phyloP scores from a whole-genome alignment of 2,888 invertebrate species.

The Stratiomys singularior region DNA sequence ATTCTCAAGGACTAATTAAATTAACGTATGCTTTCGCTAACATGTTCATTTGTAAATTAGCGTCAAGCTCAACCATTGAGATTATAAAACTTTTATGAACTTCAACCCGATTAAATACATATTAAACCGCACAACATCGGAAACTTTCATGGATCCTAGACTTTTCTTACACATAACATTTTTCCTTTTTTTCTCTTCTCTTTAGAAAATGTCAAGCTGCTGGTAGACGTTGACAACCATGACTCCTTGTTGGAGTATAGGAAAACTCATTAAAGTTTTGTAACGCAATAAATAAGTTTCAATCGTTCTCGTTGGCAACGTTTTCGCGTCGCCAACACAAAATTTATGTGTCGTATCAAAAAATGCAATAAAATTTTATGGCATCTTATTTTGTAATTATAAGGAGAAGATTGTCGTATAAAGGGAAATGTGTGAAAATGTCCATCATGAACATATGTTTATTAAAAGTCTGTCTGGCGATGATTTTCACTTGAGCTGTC shows the following conservation, averaged over 20 bases:
- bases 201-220: no score
- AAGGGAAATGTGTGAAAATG: background rate
- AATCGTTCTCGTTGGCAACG: constrained; percentile 14
- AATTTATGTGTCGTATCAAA: constrained; percentile 14
- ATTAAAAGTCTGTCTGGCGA: no score
- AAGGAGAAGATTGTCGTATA: background rate
- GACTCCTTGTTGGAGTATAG: background rate
- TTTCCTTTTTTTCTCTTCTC: no score
- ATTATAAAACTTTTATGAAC: background rate
- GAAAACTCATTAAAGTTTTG: constrained; percentile 11
- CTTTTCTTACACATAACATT: no score
- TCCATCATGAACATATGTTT: no score
- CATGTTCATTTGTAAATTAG: background rate
- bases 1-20: no score
- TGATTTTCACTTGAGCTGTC: no score
- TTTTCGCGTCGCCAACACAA: background rate
- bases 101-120: background rate
- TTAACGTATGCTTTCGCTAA: no score
- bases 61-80: background rate
- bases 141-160: no score
- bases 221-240: no score
- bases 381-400: constrained; percentile 4
- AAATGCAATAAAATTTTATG: constrained; percentile 14
- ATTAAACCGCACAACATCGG: no score
- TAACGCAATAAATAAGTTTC: constrained; percentile 11